phyloP scores from a whole-genome alignment of 1,140 invertebrate species.

The Bombus cullumanus region DNA sequence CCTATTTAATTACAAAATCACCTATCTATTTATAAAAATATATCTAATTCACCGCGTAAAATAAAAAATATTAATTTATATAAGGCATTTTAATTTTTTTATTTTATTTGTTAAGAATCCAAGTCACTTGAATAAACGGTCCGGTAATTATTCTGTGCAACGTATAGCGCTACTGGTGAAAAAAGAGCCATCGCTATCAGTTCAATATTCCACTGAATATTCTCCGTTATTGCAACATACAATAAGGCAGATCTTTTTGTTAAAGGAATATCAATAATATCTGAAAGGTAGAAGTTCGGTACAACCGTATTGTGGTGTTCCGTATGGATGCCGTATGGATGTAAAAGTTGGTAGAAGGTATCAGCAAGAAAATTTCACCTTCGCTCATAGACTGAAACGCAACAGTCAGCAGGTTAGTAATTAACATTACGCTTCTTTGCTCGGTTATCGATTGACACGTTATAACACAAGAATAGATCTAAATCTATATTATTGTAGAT shows the following conservation, averaged over 20 bases:
- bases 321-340: neutral
- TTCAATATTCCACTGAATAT: constrained; percentile 2
- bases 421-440: constrained; percentile 10
- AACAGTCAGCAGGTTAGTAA: neutral
- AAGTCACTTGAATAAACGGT: neutral
- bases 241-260: neutral
- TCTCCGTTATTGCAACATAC: neutral
- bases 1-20: no score
- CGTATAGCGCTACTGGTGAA: neutral
- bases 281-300: neutral
- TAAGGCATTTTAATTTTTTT: neutral
- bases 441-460: neutral
- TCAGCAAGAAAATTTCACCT: neutral
- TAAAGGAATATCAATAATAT: constrained; percentile 8
- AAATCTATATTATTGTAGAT: neutral
- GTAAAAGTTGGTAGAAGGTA: neutral
- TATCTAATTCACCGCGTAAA: neutral
- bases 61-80: neutral
- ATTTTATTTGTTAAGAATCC: neutral
- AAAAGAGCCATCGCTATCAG: neutral
- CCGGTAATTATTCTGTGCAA: neutral
- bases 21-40: neutral
- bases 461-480: neutral
- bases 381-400: neutral
- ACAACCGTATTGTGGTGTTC: neutral